Percentiles rank a stretch among this genome's conserved stretches.
phyloP scores from a whole-genome alignment of 2,797 vertebrate species.

The Decapterus maruadsi region DNA sequence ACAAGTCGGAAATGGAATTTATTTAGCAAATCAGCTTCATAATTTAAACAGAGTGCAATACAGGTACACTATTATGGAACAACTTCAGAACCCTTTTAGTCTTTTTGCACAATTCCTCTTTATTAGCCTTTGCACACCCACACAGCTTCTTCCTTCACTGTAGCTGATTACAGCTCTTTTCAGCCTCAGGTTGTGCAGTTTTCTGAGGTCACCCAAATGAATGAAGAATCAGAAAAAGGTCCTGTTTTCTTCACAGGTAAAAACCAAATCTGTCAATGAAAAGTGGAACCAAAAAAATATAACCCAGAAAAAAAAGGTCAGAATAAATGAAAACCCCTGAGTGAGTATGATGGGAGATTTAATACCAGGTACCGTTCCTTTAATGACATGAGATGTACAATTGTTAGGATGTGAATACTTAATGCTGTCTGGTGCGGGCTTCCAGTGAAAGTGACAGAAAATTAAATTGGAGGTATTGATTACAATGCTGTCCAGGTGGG shows the following conservation, averaged over 20 bases:
- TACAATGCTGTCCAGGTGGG: constrained; percentile 12
- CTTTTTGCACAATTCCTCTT: constrained; percentile 1
- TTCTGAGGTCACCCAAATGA: background rate
- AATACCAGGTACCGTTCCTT: background rate
- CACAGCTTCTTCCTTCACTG: background rate
- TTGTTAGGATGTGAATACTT: constrained; percentile 8
- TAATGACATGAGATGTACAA: background rate
- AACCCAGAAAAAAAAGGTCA: background rate
- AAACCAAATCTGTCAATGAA: constrained; percentile 1
- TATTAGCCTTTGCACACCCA: background rate
- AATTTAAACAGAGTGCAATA: constrained; percentile 14
- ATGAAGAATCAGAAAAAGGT: background rate
- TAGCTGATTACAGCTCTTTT: background rate
- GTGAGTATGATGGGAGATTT: background rate
- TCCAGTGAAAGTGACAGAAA: constrained; percentile 25
- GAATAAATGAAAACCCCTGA: background rate
- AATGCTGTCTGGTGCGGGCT: background rate
- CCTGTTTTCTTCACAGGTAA: background rate
- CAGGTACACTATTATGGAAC: constrained; percentile 28
- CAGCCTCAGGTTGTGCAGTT: background rate
- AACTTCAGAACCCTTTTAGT: background rate
- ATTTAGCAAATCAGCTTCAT: constrained; percentile 40
- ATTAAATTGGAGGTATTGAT: constrained; percentile 18
- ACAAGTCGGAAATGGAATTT: constrained; percentile 39
- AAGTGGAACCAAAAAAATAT: background rate